Evolutionary conservation across 2,113 vertebrate genomes (phyloP), one percentile per base, ranked within the genome.

Genomic region (Sylvietta virens): DNA sequence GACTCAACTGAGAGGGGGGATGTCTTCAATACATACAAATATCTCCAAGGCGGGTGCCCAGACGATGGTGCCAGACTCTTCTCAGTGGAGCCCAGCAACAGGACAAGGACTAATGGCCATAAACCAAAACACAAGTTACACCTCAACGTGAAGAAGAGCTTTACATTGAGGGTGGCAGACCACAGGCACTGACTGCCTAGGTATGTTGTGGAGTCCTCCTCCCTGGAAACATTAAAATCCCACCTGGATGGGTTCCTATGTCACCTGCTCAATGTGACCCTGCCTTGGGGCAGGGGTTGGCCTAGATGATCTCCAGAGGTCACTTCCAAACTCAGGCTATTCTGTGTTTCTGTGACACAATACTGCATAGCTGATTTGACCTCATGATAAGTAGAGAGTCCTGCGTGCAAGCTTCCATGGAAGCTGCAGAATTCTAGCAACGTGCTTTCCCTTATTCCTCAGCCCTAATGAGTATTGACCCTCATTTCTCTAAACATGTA

Each of bases 371-470:
- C 26, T 91, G 18, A n/a, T 37, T 53, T 77, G 37, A 78, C 33
- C 11, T 92, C 51, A 26, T 57, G 22, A 28, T 48, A 20, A 0
- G 0, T 21, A 47, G 33, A 44, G 18, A 42, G 51, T 37, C 31
- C 42, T 15, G 14, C 84, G 27, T 74, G 35, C 45, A 94, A n/a
- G 18, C 56, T 91, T 81, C 48, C 27, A 51, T 39, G 20, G 30
- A 23, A 71, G 21, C 16, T 91, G 27, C 65, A 66, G 44, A 30
- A 31, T 47, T 72, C 27, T 31, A 74, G 58, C 24, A 69, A 66
- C 56, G 60, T 40, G 9, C 11, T 64, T 81, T 74, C 62, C 2
- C 2, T 60, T 83, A 27, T 19, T 72, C 33, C 44, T 81, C 57
- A 81, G 31, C 20, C 11, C 13, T 61, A n/a, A 27, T 37, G 26